These are phyloP conservation scores for Balaeniceps rex DNA, from an alignment of 2,113 vertebrate species.

Conservation along the genomic window DNA sequence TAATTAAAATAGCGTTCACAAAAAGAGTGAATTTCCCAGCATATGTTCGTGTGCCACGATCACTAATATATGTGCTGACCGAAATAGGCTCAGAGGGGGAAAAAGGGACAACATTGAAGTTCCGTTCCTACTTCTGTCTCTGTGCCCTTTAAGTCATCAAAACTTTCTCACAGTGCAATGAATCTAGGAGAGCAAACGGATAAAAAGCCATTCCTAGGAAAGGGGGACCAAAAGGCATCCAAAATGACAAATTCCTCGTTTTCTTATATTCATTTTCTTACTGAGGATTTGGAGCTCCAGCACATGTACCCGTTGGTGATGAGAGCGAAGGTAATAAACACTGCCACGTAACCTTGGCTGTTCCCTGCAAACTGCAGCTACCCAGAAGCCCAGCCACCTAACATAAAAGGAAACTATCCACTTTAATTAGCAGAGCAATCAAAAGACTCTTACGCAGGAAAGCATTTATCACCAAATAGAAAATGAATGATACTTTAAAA, in stretches of 20 bases:
- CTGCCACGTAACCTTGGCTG: slow-evolving; percentile 18
- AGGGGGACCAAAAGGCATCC: neutral
- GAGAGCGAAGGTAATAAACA: slow-evolving; percentile 35
- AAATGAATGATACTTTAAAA: slow-evolving; percentile 63
- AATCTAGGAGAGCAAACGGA: neutral
- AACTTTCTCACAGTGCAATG: neutral
- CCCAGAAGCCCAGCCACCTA: slow-evolving; percentile 45
- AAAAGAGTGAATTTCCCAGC: neutral
- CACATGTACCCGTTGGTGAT: neutral
- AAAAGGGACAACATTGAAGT: neutral
- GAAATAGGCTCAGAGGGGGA: neutral
- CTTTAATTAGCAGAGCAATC: slow-evolving; percentile 65
- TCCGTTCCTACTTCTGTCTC: neutral
- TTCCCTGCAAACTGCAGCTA: slow-evolving; percentile 42
- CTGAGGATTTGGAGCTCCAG: neutral
- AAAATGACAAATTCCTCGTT: neutral
- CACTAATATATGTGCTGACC: neutral
- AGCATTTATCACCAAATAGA: slow-evolving; percentile 64
- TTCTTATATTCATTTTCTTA: neutral
- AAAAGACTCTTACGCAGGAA: slow-evolving; percentile 51
- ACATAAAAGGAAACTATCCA: slow-evolving; percentile 56
- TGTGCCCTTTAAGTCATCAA: neutral
- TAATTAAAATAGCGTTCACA: neutral
- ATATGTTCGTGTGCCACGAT: neutral
- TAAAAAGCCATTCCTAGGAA: neutral